phyloP scores from a whole-genome alignment of 2,113 vertebrate species.

The Coturnix japonica region DNA sequence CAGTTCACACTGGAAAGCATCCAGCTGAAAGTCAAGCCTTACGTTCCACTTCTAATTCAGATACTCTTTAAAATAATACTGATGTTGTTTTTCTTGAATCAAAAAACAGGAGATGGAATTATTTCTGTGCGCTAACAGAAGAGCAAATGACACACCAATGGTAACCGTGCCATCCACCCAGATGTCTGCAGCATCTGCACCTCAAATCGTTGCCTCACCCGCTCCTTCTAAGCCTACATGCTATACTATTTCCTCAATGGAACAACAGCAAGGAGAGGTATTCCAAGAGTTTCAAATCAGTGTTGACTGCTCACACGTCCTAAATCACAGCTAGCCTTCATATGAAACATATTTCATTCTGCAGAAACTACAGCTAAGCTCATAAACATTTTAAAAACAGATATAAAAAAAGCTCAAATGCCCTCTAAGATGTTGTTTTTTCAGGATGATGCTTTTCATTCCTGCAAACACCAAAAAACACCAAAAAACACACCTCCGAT shows the following conservation, averaged over 20 bases:
- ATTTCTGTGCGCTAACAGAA: neutral
- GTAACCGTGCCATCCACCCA: neutral
- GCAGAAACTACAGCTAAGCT: neutral
- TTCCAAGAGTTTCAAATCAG: conserved; percentile 23
- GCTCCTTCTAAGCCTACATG: neutral
- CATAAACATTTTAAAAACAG: neutral
- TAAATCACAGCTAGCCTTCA: neutral
- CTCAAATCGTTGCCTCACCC: neutral
- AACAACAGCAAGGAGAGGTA: neutral
- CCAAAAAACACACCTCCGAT: conserved; percentile 87
- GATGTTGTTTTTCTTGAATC: conserved; percentile 14
- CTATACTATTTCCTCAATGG: neutral
- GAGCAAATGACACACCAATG: neutral
- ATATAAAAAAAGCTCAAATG: neutral
- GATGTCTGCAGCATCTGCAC: conserved; percentile 38
- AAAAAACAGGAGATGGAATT: conserved; percentile 14
- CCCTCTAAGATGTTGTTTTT: neutral
- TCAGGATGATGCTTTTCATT: neutral
- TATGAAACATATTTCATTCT: neutral
- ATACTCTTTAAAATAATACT: conserved; percentile 34
- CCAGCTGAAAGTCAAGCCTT: conserved; percentile 50
- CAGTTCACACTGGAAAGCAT: conserved; percentile 55
- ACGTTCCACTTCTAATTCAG: conserved; percentile 28
- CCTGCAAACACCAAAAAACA: neutral
- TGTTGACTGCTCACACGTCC: neutral